A percentile compares a stretch with the other conserved stretches of the same genome.
phyloP scores from a whole-genome alignment of 1,140 invertebrate species.

The Asbolus verrucosus region DNA sequence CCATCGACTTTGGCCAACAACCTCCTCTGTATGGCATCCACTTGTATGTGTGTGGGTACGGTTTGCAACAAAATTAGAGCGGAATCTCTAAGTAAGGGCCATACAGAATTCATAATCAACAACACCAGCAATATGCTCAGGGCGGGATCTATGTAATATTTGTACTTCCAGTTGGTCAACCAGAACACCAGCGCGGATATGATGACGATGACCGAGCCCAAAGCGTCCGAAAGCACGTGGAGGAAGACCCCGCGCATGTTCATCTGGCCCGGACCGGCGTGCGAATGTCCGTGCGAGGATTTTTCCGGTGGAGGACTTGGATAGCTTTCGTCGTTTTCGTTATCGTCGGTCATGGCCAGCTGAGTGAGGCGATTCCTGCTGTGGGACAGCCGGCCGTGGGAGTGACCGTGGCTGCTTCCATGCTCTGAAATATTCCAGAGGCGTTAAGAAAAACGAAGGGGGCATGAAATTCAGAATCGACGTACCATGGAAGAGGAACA shows the following conservation, averaged over 20 bases:
- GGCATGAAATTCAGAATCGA: too few relatives aligned
- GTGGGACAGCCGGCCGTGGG: constrained; percentile 75
- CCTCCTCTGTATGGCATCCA: constrained; percentile 87
- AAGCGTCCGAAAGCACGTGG: constrained; percentile 96
- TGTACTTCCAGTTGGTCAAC: constrained; percentile 86
- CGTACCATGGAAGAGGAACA: constrained; percentile 87
- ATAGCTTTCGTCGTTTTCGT: constrained; percentile 84
- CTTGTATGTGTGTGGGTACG: constrained; percentile 92
- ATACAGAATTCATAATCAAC: constrained; percentile 85
- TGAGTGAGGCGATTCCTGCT: constrained; percentile 73
- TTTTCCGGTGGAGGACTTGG: constrained; percentile 65
- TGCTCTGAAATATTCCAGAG: constrained; percentile 73
- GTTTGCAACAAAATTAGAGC: constrained; percentile 91
- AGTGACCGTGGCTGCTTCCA: constrained; percentile 78
- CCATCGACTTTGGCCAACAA: constrained; percentile 90
- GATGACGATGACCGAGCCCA: constrained; percentile 97
- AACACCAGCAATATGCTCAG: constrained; percentile 87
- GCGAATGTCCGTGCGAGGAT: constrained; percentile 67
- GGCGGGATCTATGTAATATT: constrained; percentile 92
- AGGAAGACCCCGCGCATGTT: constrained; percentile 98
- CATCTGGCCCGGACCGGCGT: constrained; percentile 82
- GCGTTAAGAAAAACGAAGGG: too few relatives aligned
- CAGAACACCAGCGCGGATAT: constrained; percentile 91
- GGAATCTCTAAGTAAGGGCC: constrained; percentile 89
- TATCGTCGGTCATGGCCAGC: constrained; percentile 79